phyloP scores from a whole-genome alignment of 2,888 invertebrate genomes.

The Cactoblastis cactorum region DNA sequence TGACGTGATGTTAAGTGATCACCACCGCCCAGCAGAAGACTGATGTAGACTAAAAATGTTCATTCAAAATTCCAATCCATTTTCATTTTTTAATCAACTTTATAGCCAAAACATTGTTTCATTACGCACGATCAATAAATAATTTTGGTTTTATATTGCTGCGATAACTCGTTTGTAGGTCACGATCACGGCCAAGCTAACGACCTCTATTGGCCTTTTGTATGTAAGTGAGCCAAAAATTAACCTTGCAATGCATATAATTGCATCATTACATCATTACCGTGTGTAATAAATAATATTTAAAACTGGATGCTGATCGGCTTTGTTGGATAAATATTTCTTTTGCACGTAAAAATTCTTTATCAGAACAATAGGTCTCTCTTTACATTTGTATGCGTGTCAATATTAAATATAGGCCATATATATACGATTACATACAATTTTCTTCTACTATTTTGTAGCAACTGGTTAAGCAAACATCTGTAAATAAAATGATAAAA shows the following conservation, averaged over 20 bases:
- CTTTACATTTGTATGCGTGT: not conserved
- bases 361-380: too few species aligned
- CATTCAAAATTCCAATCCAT: too few species aligned
- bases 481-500: not conserved
- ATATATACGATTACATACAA: not conserved
- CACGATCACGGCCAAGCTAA: constrained; percentile 7
- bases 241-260: not conserved
- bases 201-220: constrained; percentile 5
- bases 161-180: constrained; percentile 3
- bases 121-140: not conserved
- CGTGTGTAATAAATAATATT: too few species aligned
- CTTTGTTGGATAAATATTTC: too few species aligned
- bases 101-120: not conserved
- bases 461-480: not conserved
- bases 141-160: not conserved
- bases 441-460: not conserved
- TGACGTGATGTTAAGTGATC: too few species aligned
- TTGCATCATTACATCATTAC: not conserved
- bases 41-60: too few species aligned
- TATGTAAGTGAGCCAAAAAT: not conserved
- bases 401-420: constrained; percentile 3
- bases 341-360: too few species aligned
- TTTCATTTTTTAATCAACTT: too few species aligned
- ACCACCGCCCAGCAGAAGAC: too few species aligned
- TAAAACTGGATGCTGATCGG: too few species aligned